Evolutionary conservation across 1,140 invertebrate genomes (phyloP).

Genomic region (Drosophila gunungcola): DNA sequence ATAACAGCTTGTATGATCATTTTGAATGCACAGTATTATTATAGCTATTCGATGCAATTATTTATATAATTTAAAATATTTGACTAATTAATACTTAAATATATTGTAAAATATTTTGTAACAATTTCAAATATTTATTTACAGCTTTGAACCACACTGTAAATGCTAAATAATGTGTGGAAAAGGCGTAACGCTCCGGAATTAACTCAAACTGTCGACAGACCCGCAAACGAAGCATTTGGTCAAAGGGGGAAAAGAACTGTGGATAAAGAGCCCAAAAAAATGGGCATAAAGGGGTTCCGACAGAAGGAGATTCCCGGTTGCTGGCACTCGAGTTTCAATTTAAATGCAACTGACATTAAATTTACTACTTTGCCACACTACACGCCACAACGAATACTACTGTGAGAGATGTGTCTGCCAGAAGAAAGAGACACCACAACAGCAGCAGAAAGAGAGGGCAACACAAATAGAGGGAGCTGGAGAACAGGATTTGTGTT

Average conservation of each 20-base stretch:
- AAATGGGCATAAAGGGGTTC: neutral
- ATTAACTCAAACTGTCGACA: conserved; percentile 81
- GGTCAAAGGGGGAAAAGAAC: conserved; percentile 5
- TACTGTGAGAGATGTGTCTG: conserved; percentile 49
- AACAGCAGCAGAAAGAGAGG: conserved; percentile 4
- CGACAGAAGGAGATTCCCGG: conserved; percentile 11
- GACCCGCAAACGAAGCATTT: conserved; percentile 29
- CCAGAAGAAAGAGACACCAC: conserved; percentile 7
- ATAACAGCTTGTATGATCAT: too few relatives aligned
- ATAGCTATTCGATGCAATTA: too few relatives aligned
- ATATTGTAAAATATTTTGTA: too few relatives aligned
- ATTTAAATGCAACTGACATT: conserved; percentile 83
- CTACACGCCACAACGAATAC: conserved; percentile 38
- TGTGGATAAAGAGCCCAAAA: conserved; percentile 3
- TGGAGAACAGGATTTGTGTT: conserved; percentile 32
- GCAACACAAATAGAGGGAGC: conserved; percentile 2
- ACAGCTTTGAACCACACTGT: neutral
- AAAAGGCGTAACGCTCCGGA: conserved; percentile 53
- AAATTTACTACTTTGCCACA: conserved; percentile 82
- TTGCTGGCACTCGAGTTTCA: conserved; percentile 62
- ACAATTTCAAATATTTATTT: neutral
- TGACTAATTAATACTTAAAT: too few relatives aligned
- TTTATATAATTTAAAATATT: too few relatives aligned
- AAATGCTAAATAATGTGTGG: conserved; percentile 41
- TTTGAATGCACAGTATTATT: too few relatives aligned